Base-by-base conservation (phyloP, 2,113 vertebrate species). In the Nesogale talazaci region DNA sequence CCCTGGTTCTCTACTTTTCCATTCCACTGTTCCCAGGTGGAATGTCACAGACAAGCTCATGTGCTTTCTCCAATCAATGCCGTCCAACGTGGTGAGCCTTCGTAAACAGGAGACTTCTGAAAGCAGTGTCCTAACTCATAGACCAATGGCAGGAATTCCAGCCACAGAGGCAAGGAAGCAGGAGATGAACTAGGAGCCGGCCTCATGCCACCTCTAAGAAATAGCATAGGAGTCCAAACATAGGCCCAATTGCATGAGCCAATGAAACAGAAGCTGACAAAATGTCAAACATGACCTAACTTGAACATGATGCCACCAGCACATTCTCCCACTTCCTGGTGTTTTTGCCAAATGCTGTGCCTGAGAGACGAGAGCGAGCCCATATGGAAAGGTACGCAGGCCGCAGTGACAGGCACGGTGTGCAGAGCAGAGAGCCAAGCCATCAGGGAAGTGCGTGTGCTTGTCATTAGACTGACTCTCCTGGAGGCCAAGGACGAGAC, bases 311-410 rank as follows among this genome's bases (percentile, higher is more conserved):
- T 15, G 9, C 31, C 77, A 87, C 29, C 38, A 69, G 56, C 61
- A 84, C 36, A 61, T 70, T 89, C 42, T 83, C 69, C 29, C 52
- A 75, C 75, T 59, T 82, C 38, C 76, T 94, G 59, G 20, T 76
- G 82, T 75, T 91, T 89, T 63, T n/a, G 67, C 40, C 63, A 91
- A 89, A 81, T 87, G 57, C 61, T 42, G 46, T 46, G 88, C 67
- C 82, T 46, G 36, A 74, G 0, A 70, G 65, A 89, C 63, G 56
- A 93, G 42, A 36, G 15, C 81, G 56, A 56, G 36, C 14, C 76
- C 38, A 11, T 31, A 52, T 42, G 29, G 31, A 67, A 72, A 75
- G 16, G 57, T 8, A 57, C 40, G 6, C 6, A 57, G 31, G 6
- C 31, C 16, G 3, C 25, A 12, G 65, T 72, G 46, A 36, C 40